A percentile compares a stretch with the other conserved stretches of the same genome.
phyloP scores from a whole-genome alignment of 2,113 vertebrate genomes.

The Sturnira hondurensis region DNA sequence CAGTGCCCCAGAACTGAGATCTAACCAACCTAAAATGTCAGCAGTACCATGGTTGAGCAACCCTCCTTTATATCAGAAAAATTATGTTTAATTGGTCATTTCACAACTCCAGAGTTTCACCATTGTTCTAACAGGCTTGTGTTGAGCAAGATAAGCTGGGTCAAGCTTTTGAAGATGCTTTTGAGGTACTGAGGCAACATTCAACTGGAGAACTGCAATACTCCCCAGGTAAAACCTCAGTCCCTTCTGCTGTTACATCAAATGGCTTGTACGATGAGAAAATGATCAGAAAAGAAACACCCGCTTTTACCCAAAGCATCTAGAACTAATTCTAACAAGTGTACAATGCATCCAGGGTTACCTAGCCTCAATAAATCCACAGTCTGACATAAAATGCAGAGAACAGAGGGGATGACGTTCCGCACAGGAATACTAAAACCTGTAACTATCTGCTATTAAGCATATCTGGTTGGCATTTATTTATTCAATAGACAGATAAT shows the following conservation, averaged over 20 bases:
- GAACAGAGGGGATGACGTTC: neutral
- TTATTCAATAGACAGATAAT: neutral
- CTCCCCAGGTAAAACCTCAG: conserved; percentile 76
- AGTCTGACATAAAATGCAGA: neutral
- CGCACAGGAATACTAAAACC: neutral
- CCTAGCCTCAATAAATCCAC: neutral
- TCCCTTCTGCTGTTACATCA: neutral
- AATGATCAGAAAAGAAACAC: neutral
- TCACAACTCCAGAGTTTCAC: neutral
- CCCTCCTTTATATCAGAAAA: neutral
- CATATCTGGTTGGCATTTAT: neutral
- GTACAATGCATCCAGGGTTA: neutral
- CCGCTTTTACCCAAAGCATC: neutral
- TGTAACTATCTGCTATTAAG: neutral
- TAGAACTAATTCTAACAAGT: neutral
- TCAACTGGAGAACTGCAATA: conserved; percentile 83
- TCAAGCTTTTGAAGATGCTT: conserved; percentile 93
- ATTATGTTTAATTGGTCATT: neutral
- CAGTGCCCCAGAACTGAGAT: neutral
- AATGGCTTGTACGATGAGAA: neutral
- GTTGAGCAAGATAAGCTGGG: conserved; percentile 87
- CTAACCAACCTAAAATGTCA: neutral
- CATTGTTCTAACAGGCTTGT: conserved; percentile 80
- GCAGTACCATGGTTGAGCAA: neutral
- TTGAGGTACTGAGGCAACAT: conserved; percentile 94